These are phyloP conservation scores for Nothura maculosa DNA, from an alignment of 2,797 vertebrate genomes.

Conservation along the genomic window DNA sequence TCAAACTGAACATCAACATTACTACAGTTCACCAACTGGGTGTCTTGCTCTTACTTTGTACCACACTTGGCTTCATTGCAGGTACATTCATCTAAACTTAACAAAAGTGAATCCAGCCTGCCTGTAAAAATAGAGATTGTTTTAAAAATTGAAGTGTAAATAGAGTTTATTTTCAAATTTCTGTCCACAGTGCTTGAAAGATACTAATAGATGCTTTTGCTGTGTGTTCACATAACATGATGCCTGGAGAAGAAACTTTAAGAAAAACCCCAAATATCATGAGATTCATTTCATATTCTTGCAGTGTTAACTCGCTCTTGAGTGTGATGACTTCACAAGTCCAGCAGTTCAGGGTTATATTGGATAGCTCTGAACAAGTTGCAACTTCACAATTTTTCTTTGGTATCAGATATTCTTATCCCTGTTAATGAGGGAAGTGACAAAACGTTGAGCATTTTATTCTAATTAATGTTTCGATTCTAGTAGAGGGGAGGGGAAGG, in stretches of 20 bases:
- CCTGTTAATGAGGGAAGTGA: background rate
- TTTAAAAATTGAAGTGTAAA: background rate
- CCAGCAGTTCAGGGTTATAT: conserved; percentile 20
- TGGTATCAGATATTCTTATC: background rate
- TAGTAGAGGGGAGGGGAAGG: background rate
- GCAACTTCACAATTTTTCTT: background rate
- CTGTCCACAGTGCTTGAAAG: background rate
- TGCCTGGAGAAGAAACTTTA: conserved; percentile 67
- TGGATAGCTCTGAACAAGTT: conserved; percentile 33
- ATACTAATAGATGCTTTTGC: background rate
- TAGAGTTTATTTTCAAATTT: background rate
- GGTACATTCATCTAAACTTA: background rate
- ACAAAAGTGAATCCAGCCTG: background rate
- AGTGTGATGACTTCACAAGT: background rate
- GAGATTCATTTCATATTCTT: conserved; percentile 39
- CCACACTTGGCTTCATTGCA: background rate
- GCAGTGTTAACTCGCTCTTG: background rate
- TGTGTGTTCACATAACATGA: conserved; percentile 62
- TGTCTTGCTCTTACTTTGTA: background rate
- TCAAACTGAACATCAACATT: background rate
- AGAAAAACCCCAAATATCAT: conserved; percentile 46
- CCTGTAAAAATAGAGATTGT: background rate
- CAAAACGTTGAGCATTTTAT: background rate
- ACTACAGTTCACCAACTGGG: background rate
- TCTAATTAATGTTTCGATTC: background rate